Evolutionary conservation across 2,113 vertebrate genomes (phyloP).

Genomic region (Myotis lucifugus): DNA sequence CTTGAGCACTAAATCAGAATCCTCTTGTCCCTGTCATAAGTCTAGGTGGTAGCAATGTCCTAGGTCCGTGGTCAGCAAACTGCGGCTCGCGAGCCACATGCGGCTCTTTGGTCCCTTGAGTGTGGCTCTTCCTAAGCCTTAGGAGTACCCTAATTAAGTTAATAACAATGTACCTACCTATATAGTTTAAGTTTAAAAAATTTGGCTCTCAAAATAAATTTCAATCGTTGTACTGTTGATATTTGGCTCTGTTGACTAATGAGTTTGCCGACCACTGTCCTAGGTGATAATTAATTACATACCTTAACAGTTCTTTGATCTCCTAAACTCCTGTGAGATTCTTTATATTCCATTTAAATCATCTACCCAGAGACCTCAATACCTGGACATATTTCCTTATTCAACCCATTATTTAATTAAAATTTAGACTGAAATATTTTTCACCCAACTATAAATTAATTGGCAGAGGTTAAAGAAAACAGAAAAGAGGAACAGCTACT

Average conservation of each 20-base stretch:
- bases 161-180: no score
- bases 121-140: no score
- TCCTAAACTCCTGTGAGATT: not conserved
- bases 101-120: no score
- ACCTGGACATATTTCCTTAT: not conserved
- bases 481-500: not conserved
- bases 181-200: no score
- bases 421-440: not conserved
- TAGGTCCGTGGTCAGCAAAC: not conserved
- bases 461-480: not conserved
- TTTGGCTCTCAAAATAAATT: no score
- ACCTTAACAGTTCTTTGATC: not conserved
- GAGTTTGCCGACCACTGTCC: not conserved
- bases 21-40: not conserved
- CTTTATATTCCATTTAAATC: not conserved
- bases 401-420: not conserved
- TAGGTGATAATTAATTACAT: not conserved
- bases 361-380: not conserved
- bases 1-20: not conserved
- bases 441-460: not conserved
- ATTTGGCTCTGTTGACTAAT: no score
- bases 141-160: no score
- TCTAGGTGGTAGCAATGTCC: not conserved
- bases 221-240: no score
- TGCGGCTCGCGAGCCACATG: no score